phyloP scores from a whole-genome alignment of 2,888 invertebrate species.

The Ornithoptera priamus region DNA sequence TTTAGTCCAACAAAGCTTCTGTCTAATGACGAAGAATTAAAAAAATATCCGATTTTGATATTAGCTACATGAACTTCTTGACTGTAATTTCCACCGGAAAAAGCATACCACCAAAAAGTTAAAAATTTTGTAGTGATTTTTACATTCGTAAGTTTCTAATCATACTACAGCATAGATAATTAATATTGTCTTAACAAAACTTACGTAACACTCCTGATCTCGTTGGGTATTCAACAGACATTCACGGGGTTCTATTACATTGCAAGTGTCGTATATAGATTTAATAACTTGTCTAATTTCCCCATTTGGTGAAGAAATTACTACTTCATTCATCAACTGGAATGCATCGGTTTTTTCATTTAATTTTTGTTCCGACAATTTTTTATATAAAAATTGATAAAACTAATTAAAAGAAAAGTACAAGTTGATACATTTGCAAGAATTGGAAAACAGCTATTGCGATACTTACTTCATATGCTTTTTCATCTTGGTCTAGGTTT shows the following conservation, averaged over 20 bases:
- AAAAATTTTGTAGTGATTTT: neutral
- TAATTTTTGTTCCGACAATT: neutral
- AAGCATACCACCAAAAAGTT: too few species aligned
- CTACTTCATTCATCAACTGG: neutral
- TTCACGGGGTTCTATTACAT: neutral
- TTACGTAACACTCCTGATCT: neutral
- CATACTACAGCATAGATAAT: neutral
- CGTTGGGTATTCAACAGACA: neutral
- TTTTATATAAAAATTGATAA: neutral
- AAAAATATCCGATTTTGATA: too few species aligned
- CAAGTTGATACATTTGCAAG: too few species aligned
- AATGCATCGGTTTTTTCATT: neutral
- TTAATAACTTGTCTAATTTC: neutral
- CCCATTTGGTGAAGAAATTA: neutral
- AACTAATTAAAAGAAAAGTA: neutral
- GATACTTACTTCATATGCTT: conserved; percentile 3
- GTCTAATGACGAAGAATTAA: too few species aligned
- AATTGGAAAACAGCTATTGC: neutral
- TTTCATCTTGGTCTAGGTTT: conserved; percentile 1
- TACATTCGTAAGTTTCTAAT: neutral
- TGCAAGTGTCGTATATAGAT: neutral
- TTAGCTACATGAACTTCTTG: too few species aligned
- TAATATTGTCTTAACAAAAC: neutral
- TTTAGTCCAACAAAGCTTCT: too few species aligned
- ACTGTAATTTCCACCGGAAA: too few species aligned